Conservation (phyloP, 2,113 vertebrate species). For the Monopterus albus region DNA sequence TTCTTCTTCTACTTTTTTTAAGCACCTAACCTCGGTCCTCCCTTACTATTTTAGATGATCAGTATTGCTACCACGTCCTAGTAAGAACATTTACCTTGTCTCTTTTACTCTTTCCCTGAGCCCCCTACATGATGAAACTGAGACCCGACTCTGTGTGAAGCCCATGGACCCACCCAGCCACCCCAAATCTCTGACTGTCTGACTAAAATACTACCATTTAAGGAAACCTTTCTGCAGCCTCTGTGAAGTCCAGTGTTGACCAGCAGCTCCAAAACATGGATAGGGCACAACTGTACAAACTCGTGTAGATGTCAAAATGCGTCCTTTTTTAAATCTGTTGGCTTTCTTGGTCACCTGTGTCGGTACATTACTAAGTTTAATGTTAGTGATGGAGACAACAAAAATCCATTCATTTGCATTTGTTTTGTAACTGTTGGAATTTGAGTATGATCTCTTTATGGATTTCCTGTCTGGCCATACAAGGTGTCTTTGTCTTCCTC, state of each 20-base stretch:
- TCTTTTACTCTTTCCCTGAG: too few relatives aligned
- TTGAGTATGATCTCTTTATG: slow-evolving; percentile 30
- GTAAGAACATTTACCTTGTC: too few relatives aligned
- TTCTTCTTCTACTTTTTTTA: too few relatives aligned
- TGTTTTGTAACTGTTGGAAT: slow-evolving; percentile 9
- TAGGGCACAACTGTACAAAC: background rate
- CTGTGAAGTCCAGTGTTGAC: background rate
- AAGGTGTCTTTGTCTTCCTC: slow-evolving; percentile 6
- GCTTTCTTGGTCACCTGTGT: background rate
- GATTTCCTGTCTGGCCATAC: slow-evolving; percentile 43
- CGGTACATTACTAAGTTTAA: slow-evolving; percentile 3
- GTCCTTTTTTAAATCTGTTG: background rate
- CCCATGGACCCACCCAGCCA: background rate
- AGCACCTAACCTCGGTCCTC: too few relatives aligned
- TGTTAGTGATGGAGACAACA: background rate
- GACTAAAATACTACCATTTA: slow-evolving; percentile 26
- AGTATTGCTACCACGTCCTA: background rate
- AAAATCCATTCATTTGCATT: background rate
- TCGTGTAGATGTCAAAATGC: background rate
- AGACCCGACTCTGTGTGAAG: slow-evolving; percentile 15
- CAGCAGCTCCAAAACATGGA: background rate
- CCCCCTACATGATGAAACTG: slow-evolving; percentile 20
- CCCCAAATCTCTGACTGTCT: background rate
- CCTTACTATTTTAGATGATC: background rate
- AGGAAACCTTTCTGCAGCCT: slow-evolving; percentile 4